phyloP scores from a whole-genome alignment of 1,140 invertebrate species.

The Ectropis grisescens region DNA sequence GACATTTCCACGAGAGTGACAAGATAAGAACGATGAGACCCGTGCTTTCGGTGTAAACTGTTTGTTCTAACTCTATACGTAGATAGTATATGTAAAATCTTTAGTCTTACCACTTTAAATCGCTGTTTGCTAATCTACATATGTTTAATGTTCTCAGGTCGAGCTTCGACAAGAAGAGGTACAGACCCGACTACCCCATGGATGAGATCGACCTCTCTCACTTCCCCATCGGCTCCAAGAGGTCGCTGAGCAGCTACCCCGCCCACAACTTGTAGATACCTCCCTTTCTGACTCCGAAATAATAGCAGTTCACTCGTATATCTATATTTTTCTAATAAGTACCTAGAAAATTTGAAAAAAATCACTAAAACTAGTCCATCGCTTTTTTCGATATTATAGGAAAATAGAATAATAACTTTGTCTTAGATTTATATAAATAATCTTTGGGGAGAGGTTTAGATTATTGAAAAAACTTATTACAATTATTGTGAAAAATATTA shows the following conservation, averaged over 20 bases:
- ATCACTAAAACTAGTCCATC: not conserved
- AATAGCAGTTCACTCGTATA: not conserved
- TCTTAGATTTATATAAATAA: no score
- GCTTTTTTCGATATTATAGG: no score
- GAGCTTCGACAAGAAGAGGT: conserved; percentile 47
- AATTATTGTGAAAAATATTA: no score
- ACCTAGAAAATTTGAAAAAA: not conserved
- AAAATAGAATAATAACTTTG: no score
- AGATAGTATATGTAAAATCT: no score
- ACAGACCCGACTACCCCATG: conserved; percentile 51
- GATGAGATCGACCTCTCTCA: conserved; percentile 57
- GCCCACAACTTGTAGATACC: conserved; percentile 6
- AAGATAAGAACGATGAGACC: no score
- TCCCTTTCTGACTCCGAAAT: no score
- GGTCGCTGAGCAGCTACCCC: conserved; percentile 22
- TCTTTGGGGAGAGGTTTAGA: conserved; percentile 17
- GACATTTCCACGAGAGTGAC: no score
- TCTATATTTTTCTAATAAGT: not conserved
- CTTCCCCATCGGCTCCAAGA: conserved; percentile 53
- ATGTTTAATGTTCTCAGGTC: conserved; percentile 24
- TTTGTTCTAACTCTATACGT: no score
- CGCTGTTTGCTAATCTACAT: no score
- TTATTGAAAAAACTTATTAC: not conserved
- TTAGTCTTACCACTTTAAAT: no score
- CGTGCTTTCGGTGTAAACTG: no score